These are phyloP conservation scores for Megalurothrips usitatus DNA, from an alignment of 2,888 invertebrate species.

Conservation along the genomic window DNA sequence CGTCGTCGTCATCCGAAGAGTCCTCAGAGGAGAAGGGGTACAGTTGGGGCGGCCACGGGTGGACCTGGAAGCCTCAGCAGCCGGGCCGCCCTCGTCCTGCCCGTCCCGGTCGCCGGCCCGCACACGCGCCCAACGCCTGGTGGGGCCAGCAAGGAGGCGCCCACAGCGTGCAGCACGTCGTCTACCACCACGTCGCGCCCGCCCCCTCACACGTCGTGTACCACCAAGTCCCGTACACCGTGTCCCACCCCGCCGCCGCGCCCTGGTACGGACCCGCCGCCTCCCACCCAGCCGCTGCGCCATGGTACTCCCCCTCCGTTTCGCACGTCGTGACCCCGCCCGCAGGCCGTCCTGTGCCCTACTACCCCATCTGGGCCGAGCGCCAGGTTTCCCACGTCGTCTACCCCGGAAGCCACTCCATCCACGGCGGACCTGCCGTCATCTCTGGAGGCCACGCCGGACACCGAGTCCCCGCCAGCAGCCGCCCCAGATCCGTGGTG, in stretches of 20 bases:
- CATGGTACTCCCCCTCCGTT: not conserved
- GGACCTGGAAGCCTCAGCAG: not conserved
- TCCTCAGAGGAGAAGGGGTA: not conserved
- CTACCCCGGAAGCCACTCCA: not conserved
- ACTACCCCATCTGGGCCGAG: not conserved
- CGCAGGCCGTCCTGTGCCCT: not conserved
- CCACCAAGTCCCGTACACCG: not conserved
- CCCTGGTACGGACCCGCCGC: not conserved
- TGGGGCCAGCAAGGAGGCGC: not conserved
- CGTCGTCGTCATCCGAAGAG: not conserved
- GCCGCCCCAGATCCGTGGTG: not conserved
- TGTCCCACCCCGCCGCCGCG: not conserved
- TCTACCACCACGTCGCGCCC: not conserved
- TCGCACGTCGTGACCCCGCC: not conserved
- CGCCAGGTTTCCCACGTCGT: not conserved
- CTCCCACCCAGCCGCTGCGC: not conserved
- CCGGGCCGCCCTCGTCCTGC: not conserved
- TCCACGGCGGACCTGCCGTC: not conserved
- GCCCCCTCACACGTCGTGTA: not conserved
- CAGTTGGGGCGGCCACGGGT: not conserved
- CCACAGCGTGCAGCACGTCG: not conserved
- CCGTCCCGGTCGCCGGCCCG: not conserved
- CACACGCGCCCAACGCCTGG: not conserved
- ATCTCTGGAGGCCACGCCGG: not conserved
- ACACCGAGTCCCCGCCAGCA: too few species aligned